Base-by-base conservation (phyloP, 2,113 vertebrate species). In the Grammatotria lemairii region DNA sequence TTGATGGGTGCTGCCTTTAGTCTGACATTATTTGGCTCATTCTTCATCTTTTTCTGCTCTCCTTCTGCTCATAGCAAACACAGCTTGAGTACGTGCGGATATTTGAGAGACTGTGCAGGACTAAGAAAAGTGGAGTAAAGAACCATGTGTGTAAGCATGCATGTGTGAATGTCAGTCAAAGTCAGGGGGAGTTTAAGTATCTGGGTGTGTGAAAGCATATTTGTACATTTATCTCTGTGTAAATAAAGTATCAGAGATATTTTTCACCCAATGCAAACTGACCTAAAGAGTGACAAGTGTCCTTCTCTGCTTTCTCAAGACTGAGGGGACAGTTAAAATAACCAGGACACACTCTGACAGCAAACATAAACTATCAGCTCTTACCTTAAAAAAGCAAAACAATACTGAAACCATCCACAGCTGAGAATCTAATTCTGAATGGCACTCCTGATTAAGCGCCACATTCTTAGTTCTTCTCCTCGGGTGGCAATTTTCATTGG, bases 11-110 rank as follows among this genome's bases (percentile, higher is more conserved):
- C 87, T 88, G 88, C 92, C 87, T 90, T 92, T 87, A 38, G 58
- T 88, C 92, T 89, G 87, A 93, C 91, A 90, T 92, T 91, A 92
- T 92, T 95, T 93, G 87, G 89, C 85, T 88, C 83, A 88, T 94
- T 95, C 93, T 93, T 95, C 92, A 85, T 89, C 35, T 83, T 90
- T 88, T 89, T 73, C 23, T 81, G 31, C 82, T 75, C 23, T 85
- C 35, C 68, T 81, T 80, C 38, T 83, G 87, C 81, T 86, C 83
- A 80, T 63, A 73, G 83, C 53, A 89, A 91, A 84, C 54, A 78
- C 55, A 68, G 63, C 21, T 19, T 17, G 10, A 58, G 80, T 68
- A 63, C 73, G 11, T 51, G 70, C 26, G 3, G 26, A 33, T 33
- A 9, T 80, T 63, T 63, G 63, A 81, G 60, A 55, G 33, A 60